Evolutionary conservation across 2,888 invertebrate genomes (phyloP).

Genomic region (Teleogryllus oceanicus): DNA sequence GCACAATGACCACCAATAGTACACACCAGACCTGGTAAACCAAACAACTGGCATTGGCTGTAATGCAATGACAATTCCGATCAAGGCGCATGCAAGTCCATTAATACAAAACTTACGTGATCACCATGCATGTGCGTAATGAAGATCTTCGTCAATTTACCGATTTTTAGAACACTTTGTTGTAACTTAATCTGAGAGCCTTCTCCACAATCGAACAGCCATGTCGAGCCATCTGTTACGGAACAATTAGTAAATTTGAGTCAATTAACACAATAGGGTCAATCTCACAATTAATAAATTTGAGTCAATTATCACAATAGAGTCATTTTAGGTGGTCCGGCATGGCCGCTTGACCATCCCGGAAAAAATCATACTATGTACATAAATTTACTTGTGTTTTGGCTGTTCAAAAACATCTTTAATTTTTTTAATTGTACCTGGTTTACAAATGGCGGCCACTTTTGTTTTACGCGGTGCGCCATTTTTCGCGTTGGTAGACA

Average conservation of each 20-base stretch:
- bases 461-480: too few species aligned
- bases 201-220: constrained; percentile 52
- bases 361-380: too few species aligned
- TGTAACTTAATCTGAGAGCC: constrained; percentile 49
- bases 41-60: constrained; percentile 44
- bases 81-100: background rate
- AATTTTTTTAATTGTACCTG: too few species aligned
- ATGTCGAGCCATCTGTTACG: constrained; percentile 44
- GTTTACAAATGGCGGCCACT: too few species aligned
- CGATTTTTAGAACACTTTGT: constrained; percentile 44
- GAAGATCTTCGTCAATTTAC: constrained; percentile 47
- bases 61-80: too few species aligned
- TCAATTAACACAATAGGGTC: background rate
- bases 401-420: too few species aligned
- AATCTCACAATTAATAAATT: too few species aligned
- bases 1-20: constrained; percentile 45
- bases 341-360: too few species aligned
- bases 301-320: too few species aligned
- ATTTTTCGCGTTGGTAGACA: too few species aligned
- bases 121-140: constrained; percentile 52
- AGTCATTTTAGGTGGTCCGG: too few species aligned
- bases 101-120: constrained; percentile 44
- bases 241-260: background rate
- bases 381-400: too few species aligned
- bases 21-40: constrained; percentile 48